A percentile compares a stretch with the other conserved stretches of the same genome.
These are phyloP conservation scores for Lycophotia porphyrea DNA, from an alignment of 2,888 invertebrate genomes.

Conservation along the genomic window DNA sequence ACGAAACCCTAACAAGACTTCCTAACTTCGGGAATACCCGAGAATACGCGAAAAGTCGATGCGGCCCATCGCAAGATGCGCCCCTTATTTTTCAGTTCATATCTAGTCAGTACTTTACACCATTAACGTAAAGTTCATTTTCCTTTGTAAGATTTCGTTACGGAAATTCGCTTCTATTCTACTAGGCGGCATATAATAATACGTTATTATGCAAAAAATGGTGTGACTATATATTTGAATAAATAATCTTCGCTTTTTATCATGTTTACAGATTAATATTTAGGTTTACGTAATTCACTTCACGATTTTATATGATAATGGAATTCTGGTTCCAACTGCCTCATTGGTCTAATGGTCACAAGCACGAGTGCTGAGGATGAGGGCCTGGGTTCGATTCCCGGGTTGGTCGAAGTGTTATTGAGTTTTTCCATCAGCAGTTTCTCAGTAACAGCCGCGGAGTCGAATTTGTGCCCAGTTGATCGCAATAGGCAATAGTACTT, in stretches of 20 bases:
- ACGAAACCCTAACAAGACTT: too few relatives aligned
- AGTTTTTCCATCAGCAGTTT: not conserved
- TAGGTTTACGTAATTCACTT: slow-evolving; percentile 28
- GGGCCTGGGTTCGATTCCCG: not conserved
- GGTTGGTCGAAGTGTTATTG: not conserved
- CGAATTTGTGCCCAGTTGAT: not conserved
- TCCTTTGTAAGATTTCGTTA: not conserved
- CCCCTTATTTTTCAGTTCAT: not conserved
- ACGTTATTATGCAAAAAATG: slow-evolving; percentile 38
- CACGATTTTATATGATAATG: not conserved
- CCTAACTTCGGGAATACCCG: not conserved
- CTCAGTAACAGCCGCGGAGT: not conserved
- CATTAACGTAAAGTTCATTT: not conserved
- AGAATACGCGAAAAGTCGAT: not conserved
- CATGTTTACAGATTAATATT: slow-evolving; percentile 48
- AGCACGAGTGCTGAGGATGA: too few relatives aligned
- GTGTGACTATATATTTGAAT: slow-evolving; percentile 48
- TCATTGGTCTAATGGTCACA: too few relatives aligned
- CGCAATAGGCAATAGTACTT: too few relatives aligned
- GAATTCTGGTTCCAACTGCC: not conserved
- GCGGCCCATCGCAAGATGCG: not conserved
- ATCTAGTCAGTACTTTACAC: not conserved
- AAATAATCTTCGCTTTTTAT: slow-evolving; percentile 50
- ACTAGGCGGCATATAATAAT: not conserved
- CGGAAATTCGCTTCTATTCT: not conserved